These are phyloP conservation scores for Hipposideros armiger DNA, from an alignment of 2,113 vertebrate genomes.

Conservation along the genomic window DNA sequence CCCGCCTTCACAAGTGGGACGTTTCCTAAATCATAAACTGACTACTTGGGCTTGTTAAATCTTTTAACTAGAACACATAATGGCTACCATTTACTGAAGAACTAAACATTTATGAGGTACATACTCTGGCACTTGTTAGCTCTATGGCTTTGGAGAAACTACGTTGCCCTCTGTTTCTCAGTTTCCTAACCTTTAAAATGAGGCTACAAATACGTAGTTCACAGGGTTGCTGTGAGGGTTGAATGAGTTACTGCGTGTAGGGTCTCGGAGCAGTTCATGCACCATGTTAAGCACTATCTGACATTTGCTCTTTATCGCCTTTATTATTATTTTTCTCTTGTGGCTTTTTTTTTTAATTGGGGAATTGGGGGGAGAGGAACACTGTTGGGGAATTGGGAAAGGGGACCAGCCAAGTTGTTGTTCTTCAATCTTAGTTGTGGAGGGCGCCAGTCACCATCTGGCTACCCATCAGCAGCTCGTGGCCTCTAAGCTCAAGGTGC, in stretches of 20 bases:
- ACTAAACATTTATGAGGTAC: not conserved
- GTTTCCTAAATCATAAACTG: not conserved
- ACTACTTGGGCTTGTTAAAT: not conserved
- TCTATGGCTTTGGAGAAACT: not conserved
- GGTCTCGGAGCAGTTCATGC: not conserved
- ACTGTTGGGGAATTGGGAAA: too few relatives aligned
- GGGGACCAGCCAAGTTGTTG: too few relatives aligned
- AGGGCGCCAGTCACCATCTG: too few relatives aligned
- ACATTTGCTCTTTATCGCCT: not conserved
- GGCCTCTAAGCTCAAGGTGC: too few relatives aligned
- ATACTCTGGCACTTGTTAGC: not conserved
- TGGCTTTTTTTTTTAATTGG: too few relatives aligned
- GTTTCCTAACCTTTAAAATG: not conserved
- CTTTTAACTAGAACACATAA: not conserved
- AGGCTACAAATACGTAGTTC: not conserved
- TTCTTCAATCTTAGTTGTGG: too few relatives aligned
- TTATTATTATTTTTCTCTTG: not conserved
- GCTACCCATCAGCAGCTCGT: too few relatives aligned
- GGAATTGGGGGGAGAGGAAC: too few relatives aligned
- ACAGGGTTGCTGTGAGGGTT: not conserved
- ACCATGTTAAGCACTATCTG: not conserved
- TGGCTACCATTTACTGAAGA: not conserved
- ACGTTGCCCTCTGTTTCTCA: not conserved
- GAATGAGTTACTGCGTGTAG: not conserved
- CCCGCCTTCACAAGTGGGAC: not conserved